Evolutionary conservation across 2,113 vertebrate species (phyloP), one percentile per base, ranked within the genome.

Genomic region (Crotalus viridis): DNA sequence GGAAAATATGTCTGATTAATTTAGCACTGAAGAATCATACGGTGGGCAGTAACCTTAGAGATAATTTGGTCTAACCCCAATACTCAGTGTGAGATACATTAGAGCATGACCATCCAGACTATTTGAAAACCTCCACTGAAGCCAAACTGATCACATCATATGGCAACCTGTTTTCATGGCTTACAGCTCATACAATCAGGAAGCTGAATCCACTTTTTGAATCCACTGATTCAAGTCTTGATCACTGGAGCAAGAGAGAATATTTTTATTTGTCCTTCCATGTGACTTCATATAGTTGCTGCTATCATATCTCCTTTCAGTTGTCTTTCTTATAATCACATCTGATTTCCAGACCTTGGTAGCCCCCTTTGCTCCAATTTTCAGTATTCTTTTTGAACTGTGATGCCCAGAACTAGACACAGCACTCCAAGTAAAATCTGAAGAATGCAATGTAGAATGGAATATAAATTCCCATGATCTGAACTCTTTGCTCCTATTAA

Each of bases 1-100:
- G 88, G 43, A 61, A 94, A 92, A 95, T 33, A 56, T 91, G 52
- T 48, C 22, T 7, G 43, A 87, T 52, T n/a, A 28, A 61, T 22
- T 57, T 24, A 57, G 69, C 15, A 81, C 33, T 39, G 69, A 81
- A 81, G 33, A 21, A 81, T 81, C n/a, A 81, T 43, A 39, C 33
- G 21, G 17, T 21, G 33, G 74, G 33, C 6, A 1, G 33, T 33
- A 81, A 39, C 15, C n/a, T 74, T 19, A 39, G n/a, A 39, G n/a
- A 74, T 74, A 33, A 74, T 39, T 74, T 74, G 69, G n/a, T 39
- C 69, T n/a, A 74, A 74, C n/a, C n/a, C 69, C 15, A 3, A 3
- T 81, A 39, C 69, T 81, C 69, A 39, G 33, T 7, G 15, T 6
- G 1, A 15, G 15, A 81, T 81, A 81, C 33, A 39, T 81, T 39